Evolutionary conservation across 2,797 vertebrate species (phyloP).

Genomic region (Eremophila alpestris): DNA sequence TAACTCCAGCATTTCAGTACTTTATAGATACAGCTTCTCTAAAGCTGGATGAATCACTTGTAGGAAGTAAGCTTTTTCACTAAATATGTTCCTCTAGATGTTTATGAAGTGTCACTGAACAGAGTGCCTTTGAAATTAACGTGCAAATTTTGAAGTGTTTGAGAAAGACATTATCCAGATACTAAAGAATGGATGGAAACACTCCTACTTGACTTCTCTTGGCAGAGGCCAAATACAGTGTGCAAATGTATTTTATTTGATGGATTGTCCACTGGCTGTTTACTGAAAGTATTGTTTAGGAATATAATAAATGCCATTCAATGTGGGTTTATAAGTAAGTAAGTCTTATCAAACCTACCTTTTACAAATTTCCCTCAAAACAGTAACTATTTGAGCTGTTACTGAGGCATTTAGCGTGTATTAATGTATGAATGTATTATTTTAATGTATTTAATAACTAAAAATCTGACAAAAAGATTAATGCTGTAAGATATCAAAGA

Average conservation of each 20-base stretch:
- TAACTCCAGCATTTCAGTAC: neutral
- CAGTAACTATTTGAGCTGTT: neutral
- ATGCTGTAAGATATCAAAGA: neutral
- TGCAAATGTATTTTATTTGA: constrained; percentile 21
- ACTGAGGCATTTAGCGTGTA: neutral
- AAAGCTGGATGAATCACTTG: neutral
- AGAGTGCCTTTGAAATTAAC: constrained; percentile 34
- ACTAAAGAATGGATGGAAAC: neutral
- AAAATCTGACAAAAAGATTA: constrained; percentile 37
- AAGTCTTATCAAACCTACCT: neutral
- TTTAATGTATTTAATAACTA: constrained; percentile 28
- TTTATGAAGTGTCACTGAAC: neutral
- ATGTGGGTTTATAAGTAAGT: neutral
- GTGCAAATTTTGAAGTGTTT: constrained; percentile 13
- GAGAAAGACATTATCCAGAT: neutral
- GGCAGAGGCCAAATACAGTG: neutral
- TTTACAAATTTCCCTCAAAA: neutral
- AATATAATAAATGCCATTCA: constrained; percentile 43
- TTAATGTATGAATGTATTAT: neutral
- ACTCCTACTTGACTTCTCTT: neutral
- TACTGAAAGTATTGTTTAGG: constrained; percentile 27
- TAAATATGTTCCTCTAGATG: neutral
- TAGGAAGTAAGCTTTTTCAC: neutral
- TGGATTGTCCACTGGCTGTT: constrained; percentile 17
- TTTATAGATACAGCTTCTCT: neutral